Conservation (phyloP, 2,888 invertebrate species). For the Emmelina monodactyla region DNA sequence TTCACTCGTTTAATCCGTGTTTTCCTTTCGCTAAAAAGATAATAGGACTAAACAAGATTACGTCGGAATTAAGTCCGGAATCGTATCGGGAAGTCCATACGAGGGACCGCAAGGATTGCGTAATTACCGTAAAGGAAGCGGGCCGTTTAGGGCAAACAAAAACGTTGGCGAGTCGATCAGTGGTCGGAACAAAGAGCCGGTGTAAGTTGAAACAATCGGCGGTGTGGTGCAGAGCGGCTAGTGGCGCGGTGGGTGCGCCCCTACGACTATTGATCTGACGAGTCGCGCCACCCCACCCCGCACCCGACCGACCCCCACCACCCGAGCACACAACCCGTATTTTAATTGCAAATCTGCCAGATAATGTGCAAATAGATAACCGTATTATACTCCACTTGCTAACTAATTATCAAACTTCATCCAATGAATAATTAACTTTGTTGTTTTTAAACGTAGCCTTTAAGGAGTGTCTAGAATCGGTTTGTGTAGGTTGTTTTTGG, state of each 20-base stretch:
- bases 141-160: slow-evolving; percentile 59
- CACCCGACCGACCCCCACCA: slow-evolving; percentile 17
- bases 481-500: neutral
- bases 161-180: slow-evolving; percentile 58
- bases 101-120: slow-evolving; percentile 50
- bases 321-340: slow-evolving; percentile 47
- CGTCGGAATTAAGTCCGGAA: neutral
- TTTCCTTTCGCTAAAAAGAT: slow-evolving; percentile 11
- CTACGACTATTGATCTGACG: slow-evolving; percentile 63
- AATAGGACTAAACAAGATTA: slow-evolving; percentile 31
- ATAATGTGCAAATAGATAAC: slow-evolving; percentile 66
- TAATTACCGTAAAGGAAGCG: slow-evolving; percentile 63
- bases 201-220: slow-evolving; percentile 65
- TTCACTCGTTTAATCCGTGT: too few relatives aligned
- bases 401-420: slow-evolving; percentile 55
- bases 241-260: slow-evolving; percentile 48
- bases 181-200: slow-evolving; percentile 59
- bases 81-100: slow-evolving; percentile 38
- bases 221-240: slow-evolving; percentile 49
- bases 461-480: neutral
- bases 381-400: slow-evolving; percentile 56
- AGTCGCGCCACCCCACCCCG: slow-evolving; percentile 31
- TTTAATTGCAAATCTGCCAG: slow-evolving; percentile 67
- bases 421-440: slow-evolving; percentile 13
- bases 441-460: neutral